phyloP scores from a whole-genome alignment of 2,113 vertebrate species.

The Butastur rufipennis region DNA sequence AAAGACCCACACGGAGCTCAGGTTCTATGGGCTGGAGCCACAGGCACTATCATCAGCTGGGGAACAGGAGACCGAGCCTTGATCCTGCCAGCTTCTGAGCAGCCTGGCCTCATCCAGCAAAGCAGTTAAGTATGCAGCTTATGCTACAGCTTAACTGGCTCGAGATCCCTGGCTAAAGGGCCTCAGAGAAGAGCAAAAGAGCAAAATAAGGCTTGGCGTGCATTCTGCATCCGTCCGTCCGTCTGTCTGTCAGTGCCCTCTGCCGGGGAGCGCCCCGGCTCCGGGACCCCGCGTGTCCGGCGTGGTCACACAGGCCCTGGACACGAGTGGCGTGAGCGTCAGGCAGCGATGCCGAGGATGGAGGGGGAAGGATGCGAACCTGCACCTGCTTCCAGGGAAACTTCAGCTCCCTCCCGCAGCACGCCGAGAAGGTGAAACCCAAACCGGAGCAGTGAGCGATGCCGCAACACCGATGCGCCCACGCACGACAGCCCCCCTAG shows the following conservation, averaged over 20 bases:
- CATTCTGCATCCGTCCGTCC: accelerated
- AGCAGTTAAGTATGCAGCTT: neutral
- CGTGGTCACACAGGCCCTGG: accelerated
- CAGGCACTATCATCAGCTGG: neutral
- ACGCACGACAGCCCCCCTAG: accelerated
- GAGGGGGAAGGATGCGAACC: neutral
- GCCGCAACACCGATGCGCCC: neutral
- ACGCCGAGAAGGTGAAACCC: accelerated
- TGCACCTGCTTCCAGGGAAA: neutral
- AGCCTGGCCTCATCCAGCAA: neutral
- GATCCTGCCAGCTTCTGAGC: neutral
- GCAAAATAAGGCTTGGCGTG: accelerated
- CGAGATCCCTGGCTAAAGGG: neutral
- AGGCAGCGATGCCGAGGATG: accelerated
- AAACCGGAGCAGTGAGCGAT: accelerated
- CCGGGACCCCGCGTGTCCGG: accelerated
- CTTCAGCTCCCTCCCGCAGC: accelerated
- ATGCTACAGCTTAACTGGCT: neutral
- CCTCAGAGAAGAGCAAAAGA: neutral
- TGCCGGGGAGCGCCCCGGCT: neutral
- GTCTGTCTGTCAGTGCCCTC: conserved; percentile 27
- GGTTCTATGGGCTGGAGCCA: neutral
- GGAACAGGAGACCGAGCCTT: neutral
- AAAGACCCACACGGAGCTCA: neutral
- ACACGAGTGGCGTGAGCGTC: accelerated